Evolutionary conservation across 2,797 vertebrate genomes (phyloP), one percentile per base, ranked within the genome.

Genomic region (Cossypha polioptera): DNA sequence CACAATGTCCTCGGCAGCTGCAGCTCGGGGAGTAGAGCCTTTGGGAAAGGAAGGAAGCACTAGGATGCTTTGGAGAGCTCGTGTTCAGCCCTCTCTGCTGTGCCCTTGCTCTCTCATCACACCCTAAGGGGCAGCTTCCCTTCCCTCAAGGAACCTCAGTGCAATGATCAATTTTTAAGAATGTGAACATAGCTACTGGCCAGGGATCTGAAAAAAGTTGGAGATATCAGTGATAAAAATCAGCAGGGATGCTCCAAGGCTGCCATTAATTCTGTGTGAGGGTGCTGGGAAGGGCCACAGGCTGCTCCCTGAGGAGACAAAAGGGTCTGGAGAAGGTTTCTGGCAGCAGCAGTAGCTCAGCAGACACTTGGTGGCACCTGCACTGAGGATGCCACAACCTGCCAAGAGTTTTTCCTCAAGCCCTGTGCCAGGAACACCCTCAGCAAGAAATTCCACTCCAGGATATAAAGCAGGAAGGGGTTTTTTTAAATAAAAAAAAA

Each of bases 131-230:
- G 43, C 54, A 26, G 59, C 57, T 26, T 33, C 61, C 57, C 54
- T 71, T 74, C 58, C 36, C 58, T 74, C 26, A 6, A 43, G 1
- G 5, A 31, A 13, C 21, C 42, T 35, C 61, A 11, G 0, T 13
- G 19, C 11, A 58, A 28, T 29, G 28, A 51, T 29, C 50, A 51
- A 29, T 29, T 51, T 51, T 31, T n/a, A 43, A 57, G 59, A 42
- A 22, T 1, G 2, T 13, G 51, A 28, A 21, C 0, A 2, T 28
- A 72, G 50, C 29, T 65, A 10, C 35, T 19, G 26, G 26, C 5
- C 47, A 57, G 35, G 11, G 43, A 35, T n/a, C 19, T 16, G 13
- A 38, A 72, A 38, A 8, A 40, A 51, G 12, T 0, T 2, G 35
- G 47, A 66, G 51, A 14, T 8, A 59, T 3, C 21, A 22, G n/a